Percentiles rank a stretch among this genome's conserved stretches.
These are phyloP conservation scores for Ischnura elegans DNA, from an alignment of 2,888 invertebrate species.

Conservation along the genomic window DNA sequence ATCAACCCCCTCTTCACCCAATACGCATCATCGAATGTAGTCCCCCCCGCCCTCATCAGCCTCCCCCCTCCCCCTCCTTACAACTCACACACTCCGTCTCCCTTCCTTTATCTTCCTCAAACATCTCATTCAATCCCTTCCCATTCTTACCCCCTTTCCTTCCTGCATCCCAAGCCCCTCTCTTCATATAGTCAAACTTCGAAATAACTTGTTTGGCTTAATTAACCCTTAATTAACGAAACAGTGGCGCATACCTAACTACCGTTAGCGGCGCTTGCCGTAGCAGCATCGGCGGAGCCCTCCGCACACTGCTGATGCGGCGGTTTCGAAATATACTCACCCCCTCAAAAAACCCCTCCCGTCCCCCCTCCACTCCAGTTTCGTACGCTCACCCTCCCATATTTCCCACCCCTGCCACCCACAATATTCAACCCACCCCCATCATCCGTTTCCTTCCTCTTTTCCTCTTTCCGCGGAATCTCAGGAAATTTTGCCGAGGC, in stretches of 20 bases:
- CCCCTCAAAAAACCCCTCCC: neutral
- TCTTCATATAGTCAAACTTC: constrained; percentile 70
- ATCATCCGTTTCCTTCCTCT: neutral
- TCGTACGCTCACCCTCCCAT: neutral
- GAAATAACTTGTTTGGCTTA: constrained; percentile 72
- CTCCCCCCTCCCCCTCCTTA: neutral
- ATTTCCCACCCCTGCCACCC: neutral
- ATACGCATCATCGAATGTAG: constrained; percentile 56
- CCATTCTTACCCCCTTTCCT: constrained; percentile 37
- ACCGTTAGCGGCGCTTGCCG: constrained; percentile 55
- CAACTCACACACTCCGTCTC: neutral
- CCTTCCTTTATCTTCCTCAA: constrained; percentile 37
- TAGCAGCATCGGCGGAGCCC: constrained; percentile 53
- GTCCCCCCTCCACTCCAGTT: neutral
- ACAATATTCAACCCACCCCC: neutral
- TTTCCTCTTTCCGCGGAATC: neutral
- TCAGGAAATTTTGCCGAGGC: constrained; percentile 8
- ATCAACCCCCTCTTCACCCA: neutral
- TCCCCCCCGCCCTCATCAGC: neutral
- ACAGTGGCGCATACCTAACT: constrained; percentile 70
- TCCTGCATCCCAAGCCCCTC: neutral
- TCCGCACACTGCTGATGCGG: constrained; percentile 64
- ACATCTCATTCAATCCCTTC: constrained; percentile 47
- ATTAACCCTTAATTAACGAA: constrained; percentile 72
- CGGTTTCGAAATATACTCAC: constrained; percentile 56